Evolutionary conservation across 2,888 invertebrate genomes (phyloP).

Genomic region (Agriopis leucophaearia): DNA sequence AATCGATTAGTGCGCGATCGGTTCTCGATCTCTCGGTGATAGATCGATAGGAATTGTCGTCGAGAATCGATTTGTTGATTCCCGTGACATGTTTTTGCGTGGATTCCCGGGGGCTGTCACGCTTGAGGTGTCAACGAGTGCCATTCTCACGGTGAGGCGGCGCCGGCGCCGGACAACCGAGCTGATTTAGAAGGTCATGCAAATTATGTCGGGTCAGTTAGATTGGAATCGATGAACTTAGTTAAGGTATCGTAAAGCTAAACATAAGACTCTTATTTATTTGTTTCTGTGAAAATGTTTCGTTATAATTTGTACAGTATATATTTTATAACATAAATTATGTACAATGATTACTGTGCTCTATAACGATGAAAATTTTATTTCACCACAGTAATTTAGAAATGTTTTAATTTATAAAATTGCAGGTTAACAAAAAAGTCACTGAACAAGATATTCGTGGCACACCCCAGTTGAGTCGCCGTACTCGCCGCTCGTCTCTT

Average conservation of each 20-base stretch:
- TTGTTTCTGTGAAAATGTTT: too few relatives aligned
- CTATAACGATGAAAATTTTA: too few relatives aligned
- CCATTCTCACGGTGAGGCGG: conserved; percentile 66
- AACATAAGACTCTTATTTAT: neutral
- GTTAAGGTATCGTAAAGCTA: neutral
- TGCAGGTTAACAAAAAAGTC: neutral
- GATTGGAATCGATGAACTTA: conserved; percentile 18
- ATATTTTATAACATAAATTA: too few relatives aligned
- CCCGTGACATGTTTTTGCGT: conserved; percentile 74
- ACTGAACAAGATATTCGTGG: neutral
- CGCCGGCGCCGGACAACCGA: conserved; percentile 55
- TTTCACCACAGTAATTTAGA: too few relatives aligned
- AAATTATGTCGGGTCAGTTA: conserved; percentile 22
- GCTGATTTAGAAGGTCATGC: conserved; percentile 34
- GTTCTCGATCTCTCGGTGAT: conserved; percentile 45
- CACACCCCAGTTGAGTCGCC: conserved; percentile 5
- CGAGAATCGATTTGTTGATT: conserved; percentile 77
- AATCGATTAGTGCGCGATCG: conserved; percentile 49
- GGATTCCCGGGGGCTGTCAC: conserved; percentile 62
- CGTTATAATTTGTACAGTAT: too few relatives aligned
- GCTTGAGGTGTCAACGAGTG: conserved; percentile 66
- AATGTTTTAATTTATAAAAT: too few relatives aligned
- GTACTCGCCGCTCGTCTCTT: neutral
- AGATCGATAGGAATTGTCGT: conserved; percentile 65
- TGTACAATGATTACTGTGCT: too few relatives aligned